Evolutionary conservation across 2,797 vertebrate genomes (phyloP).

Genomic region (Acanthiza pusilla): DNA sequence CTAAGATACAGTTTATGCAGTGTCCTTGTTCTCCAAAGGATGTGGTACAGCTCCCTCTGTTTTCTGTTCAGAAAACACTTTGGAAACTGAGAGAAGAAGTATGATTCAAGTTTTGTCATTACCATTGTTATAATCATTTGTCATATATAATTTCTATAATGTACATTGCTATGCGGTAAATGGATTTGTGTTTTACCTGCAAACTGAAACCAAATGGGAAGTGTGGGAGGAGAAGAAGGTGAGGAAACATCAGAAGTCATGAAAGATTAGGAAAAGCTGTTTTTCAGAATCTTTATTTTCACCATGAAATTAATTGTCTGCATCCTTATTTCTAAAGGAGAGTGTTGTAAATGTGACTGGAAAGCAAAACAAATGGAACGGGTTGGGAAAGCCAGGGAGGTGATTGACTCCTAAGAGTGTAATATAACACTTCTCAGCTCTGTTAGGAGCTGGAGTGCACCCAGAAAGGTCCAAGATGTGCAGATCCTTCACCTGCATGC

Average conservation of each 20-base stretch:
- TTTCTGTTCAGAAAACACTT: background rate
- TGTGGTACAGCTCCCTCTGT: background rate
- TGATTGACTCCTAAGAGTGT: background rate
- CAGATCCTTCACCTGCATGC: background rate
- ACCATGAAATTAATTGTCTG: background rate
- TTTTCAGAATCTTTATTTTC: background rate
- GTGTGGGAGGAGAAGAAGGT: background rate
- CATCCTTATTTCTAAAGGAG: background rate
- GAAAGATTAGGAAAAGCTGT: background rate
- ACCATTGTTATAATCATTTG: background rate
- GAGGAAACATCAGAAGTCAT: background rate
- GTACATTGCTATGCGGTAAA: background rate
- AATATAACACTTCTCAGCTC: background rate
- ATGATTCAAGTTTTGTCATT: background rate
- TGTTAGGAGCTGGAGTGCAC: background rate
- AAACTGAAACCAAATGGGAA: background rate
- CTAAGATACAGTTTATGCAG: constrained; percentile 39
- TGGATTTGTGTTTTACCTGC: background rate
- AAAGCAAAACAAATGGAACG: background rate
- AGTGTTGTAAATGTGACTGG: background rate
- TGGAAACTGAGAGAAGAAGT: background rate
- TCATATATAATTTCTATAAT: background rate
- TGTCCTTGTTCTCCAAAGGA: constrained; percentile 14
- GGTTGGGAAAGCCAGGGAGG: background rate
- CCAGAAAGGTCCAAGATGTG: background rate